Base-by-base conservation (phyloP, 2,888 invertebrate genomes). In the Standfussiana lucernea region DNA sequence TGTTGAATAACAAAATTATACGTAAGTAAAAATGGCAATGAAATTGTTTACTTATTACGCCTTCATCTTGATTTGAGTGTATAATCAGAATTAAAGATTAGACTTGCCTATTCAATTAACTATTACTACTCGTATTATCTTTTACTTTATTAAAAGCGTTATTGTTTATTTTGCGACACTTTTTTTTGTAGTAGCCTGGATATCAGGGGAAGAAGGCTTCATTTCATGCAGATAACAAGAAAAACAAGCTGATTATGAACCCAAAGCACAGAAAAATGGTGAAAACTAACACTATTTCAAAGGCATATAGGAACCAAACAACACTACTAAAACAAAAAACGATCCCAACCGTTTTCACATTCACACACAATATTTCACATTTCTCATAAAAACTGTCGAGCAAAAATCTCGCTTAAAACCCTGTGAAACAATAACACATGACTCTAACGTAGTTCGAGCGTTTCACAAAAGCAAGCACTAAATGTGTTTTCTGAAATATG, bases 401-500 rank as follows among this genome's bases (percentile, higher is more conserved):
- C 59, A 37, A 82, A 77, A 78, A 56, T 77, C 50, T 61, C 35
- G 59, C 35, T 64, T 77, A 15, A 82, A 78, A 59, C 37, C 35
- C 15, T 59, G 15, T 73, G 53, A 70, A 85, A 78, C 78, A 77
- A 75, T 78, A 78, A 69, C 74, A 69, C 74, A 72, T 56, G 69
- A 77, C 79, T 75, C 75, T 78, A 88, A 73, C 68, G 53, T 40
- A 59, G 79, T 56, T 40, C 37, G 69, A 68, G 76, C 69, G 62
- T 45, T 67, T 75, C 72, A 86, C 86, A 85, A 90, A 89, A 86
- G 86, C 84, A 75, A 65, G 75, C 80, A 82, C 77, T 87, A 88
- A 90, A 89, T 87, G 87, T 89, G 87, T 89, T 89, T 86, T 82
- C 88, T 90, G 89, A 90, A 90, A 90, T 90, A 90, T 91, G 89